phyloP scores from a whole-genome alignment of 2,888 invertebrate species.

The Cephus nigrinus region DNA sequence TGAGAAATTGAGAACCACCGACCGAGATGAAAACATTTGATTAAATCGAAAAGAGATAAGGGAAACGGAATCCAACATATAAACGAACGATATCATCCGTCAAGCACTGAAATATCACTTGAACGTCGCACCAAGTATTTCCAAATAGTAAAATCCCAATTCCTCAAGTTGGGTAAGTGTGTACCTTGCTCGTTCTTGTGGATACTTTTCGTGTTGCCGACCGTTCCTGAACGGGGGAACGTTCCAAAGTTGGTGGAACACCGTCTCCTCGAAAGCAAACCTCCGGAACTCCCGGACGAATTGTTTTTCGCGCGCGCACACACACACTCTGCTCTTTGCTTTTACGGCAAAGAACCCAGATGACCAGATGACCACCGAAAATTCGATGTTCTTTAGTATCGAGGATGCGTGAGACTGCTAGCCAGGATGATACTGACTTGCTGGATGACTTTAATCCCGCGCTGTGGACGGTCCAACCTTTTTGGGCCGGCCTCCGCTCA shows the following conservation, averaged over 20 bases:
- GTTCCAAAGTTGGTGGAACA: constrained; percentile 36
- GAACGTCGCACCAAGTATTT: neutral
- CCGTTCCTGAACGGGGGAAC: constrained; percentile 55
- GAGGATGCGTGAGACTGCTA: neutral
- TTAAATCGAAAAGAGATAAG: neutral
- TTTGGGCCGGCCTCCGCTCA: constrained; percentile 62
- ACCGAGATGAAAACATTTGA: neutral
- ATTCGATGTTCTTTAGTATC: neutral
- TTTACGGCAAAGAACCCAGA: constrained; percentile 16
- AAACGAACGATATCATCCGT: neutral
- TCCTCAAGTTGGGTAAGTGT: neutral
- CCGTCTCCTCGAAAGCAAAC: constrained; percentile 43
- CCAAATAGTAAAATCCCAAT: neutral
- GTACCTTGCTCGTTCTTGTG: constrained; percentile 2
- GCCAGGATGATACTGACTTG: neutral
- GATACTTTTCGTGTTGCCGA: constrained; percentile 37
- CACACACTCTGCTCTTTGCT: neutral
- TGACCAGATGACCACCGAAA: neutral
- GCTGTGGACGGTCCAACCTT: constrained; percentile 60
- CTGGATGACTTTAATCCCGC: constrained; percentile 39
- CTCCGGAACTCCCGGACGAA: constrained; percentile 28
- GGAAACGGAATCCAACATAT: neutral
- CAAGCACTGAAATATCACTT: neutral
- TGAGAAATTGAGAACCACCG: neutral
- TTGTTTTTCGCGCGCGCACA: constrained; percentile 41